These are phyloP conservation scores for Oenanthe melanoleuca DNA, from an alignment of 2,113 vertebrate species.

Conservation along the genomic window DNA sequence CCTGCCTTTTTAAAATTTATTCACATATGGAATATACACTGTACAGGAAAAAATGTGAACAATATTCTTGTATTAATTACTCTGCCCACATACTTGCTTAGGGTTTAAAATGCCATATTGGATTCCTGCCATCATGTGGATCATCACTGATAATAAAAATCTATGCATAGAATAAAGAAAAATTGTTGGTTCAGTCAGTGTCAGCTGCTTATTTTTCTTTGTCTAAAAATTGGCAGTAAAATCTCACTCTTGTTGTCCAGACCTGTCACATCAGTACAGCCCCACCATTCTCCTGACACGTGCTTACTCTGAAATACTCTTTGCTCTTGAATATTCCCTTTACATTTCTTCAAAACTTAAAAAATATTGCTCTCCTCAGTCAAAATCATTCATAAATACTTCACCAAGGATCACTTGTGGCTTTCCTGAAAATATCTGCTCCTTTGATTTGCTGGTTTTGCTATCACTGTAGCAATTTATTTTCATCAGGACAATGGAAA, in stretches of 20 bases:
- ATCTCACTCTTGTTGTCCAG: neutral
- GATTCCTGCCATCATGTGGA: constrained; percentile 8
- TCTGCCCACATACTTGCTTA: neutral
- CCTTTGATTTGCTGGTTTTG: constrained; percentile 2
- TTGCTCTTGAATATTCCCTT: neutral
- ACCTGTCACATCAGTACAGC: neutral
- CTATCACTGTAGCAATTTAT: neutral
- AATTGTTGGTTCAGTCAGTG: neutral
- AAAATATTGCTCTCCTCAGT: neutral
- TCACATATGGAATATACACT: neutral
- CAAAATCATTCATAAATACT: constrained; percentile 42
- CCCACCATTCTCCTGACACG: neutral
- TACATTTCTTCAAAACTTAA: neutral
- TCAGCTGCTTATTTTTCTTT: neutral
- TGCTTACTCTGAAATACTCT: neutral
- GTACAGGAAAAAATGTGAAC: neutral
- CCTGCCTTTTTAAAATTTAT: neutral
- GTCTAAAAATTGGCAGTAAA: neutral
- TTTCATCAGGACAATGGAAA: neutral
- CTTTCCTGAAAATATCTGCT: constrained; percentile 4
- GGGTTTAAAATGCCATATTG: constrained; percentile 24
- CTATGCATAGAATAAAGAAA: neutral
- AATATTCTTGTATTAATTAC: neutral
- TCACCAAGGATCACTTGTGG: neutral
- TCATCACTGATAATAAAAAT: constrained; percentile 30